phyloP scores from a whole-genome alignment of 2,888 invertebrate species.

The Drosophila paracracens region DNA sequence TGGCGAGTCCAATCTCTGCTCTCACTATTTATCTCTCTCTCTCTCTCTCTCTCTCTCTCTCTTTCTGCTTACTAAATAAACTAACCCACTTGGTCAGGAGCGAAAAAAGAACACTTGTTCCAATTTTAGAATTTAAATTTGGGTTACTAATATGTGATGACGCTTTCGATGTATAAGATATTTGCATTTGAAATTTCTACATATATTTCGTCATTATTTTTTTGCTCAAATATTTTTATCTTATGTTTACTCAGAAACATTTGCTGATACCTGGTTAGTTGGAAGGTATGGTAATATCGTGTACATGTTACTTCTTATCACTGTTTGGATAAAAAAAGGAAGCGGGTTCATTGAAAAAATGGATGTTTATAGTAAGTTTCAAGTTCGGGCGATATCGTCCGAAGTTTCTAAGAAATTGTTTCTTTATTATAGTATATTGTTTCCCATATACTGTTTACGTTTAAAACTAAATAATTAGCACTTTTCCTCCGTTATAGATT shows the following conservation, averaged over 20 bases:
- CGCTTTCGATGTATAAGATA: not conserved
- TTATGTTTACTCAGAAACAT: not conserved
- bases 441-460: constrained; percentile 11
- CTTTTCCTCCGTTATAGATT: not conserved
- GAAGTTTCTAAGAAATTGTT: not conserved
- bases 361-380: not conserved
- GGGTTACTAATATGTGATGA: not conserved
- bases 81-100: constrained; percentile 36
- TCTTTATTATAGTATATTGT: constrained; percentile 10
- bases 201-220: not conserved
- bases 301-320: not conserved
- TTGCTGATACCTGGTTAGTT: not conserved
- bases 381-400: not conserved
- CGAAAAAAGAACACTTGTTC: constrained; percentile 48
- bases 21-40: not conserved
- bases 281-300: not conserved
- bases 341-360: not conserved
- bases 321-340: not conserved
- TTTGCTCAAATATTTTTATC: not conserved
- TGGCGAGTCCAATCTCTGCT: not conserved
- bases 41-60: not conserved
- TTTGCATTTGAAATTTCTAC: not conserved
- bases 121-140: constrained; percentile 26
- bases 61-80: not conserved
- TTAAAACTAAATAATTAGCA: not conserved